Conservation (phyloP, 2,888 invertebrate species). For the Papilio protenor region DNA sequence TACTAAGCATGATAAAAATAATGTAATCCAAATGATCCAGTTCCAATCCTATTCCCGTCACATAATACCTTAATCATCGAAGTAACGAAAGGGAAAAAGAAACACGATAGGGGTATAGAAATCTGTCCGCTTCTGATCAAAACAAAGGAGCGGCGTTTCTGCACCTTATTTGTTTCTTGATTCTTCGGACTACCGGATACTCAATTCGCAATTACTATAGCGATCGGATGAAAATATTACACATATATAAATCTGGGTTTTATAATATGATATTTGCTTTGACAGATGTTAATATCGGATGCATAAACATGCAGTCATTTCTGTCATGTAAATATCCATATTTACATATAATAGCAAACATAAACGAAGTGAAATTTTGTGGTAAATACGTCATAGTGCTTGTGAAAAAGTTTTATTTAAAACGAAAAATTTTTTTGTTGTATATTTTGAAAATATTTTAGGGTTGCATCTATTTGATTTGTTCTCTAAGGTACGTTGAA, state of each 20-base stretch:
- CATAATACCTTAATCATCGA: too few species aligned
- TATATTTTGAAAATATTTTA: too few species aligned
- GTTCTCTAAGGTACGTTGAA: too few species aligned
- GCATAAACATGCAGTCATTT: not conserved
- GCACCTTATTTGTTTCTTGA: not conserved
- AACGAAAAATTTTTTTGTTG: too few species aligned
- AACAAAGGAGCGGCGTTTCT: not conserved
- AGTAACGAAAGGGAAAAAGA: too few species aligned
- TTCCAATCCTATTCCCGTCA: too few species aligned
- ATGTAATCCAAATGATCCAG: too few species aligned
- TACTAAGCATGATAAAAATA: too few species aligned
- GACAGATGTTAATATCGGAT: not conserved
- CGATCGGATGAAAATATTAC: not conserved
- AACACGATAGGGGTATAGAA: too few species aligned
- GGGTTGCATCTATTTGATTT: too few species aligned
- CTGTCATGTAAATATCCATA: not conserved
- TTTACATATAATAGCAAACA: not conserved
- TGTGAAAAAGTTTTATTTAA: not conserved
- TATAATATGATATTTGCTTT: not conserved
- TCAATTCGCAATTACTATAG: not conserved
- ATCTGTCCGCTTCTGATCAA: too few species aligned
- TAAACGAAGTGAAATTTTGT: too few species aligned
- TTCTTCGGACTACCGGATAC: not conserved
- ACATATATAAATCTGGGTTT: not conserved
- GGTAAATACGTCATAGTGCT: not conserved